phyloP scores from a whole-genome alignment of 2,888 invertebrate species.

The Linyphia triangularis region DNA sequence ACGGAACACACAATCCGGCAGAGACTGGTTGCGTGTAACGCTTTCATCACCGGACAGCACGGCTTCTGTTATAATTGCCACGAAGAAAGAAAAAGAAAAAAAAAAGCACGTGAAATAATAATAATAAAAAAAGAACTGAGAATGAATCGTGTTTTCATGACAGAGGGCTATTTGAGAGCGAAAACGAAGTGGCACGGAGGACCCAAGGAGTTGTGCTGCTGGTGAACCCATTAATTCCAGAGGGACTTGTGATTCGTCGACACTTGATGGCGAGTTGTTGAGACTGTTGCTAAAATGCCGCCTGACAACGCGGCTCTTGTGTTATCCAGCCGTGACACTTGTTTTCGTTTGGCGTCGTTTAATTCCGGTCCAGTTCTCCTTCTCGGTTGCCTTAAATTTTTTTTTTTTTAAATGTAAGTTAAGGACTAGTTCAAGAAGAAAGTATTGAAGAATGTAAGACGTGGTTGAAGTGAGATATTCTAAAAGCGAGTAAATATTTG shows the following conservation, averaged over 20 bases:
- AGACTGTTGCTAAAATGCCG: slow-evolving; percentile 28
- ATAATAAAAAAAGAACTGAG: not conserved
- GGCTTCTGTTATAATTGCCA: slow-evolving; percentile 64
- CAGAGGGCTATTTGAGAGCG: slow-evolving; percentile 61
- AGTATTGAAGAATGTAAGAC: too few relatives aligned
- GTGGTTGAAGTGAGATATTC: too few relatives aligned
- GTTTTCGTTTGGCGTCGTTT: slow-evolving; percentile 22
- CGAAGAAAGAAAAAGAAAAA: not conserved
- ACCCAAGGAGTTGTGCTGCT: slow-evolving; percentile 23
- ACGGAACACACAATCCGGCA: not conserved
- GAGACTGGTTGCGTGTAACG: slow-evolving; percentile 40
- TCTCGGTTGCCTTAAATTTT: not conserved
- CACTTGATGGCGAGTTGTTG: slow-evolving; percentile 18
- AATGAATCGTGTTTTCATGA: slow-evolving; percentile 53
- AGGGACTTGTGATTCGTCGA: slow-evolving; percentile 34
- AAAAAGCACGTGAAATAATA: slow-evolving; percentile 1
- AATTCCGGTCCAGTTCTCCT: slow-evolving; percentile 7
- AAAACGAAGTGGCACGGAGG: not conserved
- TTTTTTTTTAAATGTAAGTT: too few relatives aligned
- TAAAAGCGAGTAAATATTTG: too few relatives aligned
- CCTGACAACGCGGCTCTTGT: slow-evolving; percentile 33
- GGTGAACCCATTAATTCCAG: slow-evolving; percentile 57
- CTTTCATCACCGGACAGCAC: slow-evolving; percentile 47
- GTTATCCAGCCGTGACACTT: slow-evolving; percentile 25
- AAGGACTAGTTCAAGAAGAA: too few relatives aligned